Evolutionary conservation across 2,888 invertebrate species (phyloP).

Genomic region (Ophion obscuratus): DNA sequence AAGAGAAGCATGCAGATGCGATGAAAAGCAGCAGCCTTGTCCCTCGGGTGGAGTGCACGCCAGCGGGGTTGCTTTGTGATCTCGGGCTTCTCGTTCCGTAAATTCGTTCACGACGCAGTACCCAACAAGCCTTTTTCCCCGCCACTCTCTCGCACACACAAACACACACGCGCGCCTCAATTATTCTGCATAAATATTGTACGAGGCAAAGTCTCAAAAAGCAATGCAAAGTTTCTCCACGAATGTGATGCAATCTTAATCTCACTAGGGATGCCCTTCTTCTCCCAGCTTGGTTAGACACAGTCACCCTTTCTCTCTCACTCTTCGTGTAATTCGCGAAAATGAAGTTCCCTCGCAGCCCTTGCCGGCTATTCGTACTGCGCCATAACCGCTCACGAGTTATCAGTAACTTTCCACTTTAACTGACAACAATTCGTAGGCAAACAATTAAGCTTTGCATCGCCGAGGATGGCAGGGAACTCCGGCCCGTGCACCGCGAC

Average conservation of each 20-base stretch:
- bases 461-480: constrained; percentile 55
- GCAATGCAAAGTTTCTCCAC: background rate
- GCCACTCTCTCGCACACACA: background rate
- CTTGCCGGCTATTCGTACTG: constrained; percentile 23
- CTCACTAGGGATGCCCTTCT: constrained; percentile 37
- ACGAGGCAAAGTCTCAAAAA: constrained; percentile 11
- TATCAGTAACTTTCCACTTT: constrained; percentile 81
- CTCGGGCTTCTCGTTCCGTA: constrained; percentile 28
- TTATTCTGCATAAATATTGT: constrained; percentile 57
- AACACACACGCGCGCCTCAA: background rate
- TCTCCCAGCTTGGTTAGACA: constrained; percentile 43
- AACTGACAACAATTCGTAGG: constrained; percentile 80
- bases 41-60: constrained; percentile 5
- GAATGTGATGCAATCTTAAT: constrained; percentile 62
- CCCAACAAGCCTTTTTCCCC: background rate
- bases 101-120: constrained; percentile 13
- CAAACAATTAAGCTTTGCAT: constrained; percentile 79
- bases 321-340: background rate
- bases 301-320: constrained; percentile 15
- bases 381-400: constrained; percentile 68
- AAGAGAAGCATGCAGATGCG: constrained; percentile 29
- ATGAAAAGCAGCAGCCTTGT: constrained; percentile 26
- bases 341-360: constrained; percentile 5
- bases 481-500: constrained; percentile 23
- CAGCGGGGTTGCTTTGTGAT: constrained; percentile 1